A percentile compares a stretch with the other conserved stretches of the same genome.
Evolutionary conservation across 2,888 invertebrate species (phyloP).

Genomic region (Dynastes maya): DNA sequence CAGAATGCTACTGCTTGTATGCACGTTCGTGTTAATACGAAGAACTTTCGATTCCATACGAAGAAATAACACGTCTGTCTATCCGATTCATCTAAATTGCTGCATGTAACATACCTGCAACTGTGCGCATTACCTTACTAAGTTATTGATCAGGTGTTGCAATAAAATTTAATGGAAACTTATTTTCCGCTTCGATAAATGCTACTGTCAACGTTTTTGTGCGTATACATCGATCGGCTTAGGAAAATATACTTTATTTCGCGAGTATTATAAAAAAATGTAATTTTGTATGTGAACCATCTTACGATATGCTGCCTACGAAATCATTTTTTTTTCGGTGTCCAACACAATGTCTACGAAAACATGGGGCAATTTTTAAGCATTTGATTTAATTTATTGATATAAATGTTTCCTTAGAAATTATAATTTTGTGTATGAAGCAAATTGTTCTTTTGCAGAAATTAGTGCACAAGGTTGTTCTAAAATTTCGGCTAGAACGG

Average conservation of each 20-base stretch:
- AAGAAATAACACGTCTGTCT: conserved; percentile 31
- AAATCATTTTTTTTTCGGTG: no score
- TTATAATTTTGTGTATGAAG: no score
- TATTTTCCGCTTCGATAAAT: conserved; percentile 12
- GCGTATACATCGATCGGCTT: background rate
- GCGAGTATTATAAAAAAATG: background rate
- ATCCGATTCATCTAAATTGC: conserved; percentile 30
- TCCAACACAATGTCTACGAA: no score
- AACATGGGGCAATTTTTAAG: no score
- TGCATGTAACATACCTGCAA: conserved; percentile 24
- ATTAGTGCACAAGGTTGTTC: no score
- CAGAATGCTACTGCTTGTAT: background rate
- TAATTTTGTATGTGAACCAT: background rate
- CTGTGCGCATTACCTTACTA: conserved; percentile 31
- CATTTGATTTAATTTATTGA: no score
- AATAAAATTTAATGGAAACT: conserved; percentile 33
- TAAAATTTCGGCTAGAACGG: no score
- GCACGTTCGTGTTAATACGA: conserved; percentile 8
- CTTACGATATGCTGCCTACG: no score
- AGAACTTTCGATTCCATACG: conserved; percentile 28
- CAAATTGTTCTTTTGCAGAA: no score
- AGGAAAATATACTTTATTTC: background rate
- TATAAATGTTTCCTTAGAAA: no score
- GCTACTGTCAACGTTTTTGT: background rate
- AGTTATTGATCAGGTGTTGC: conserved; percentile 30